Conservation (phyloP, 2,797 vertebrate species). For the Ptychadena robeensis region DNA sequence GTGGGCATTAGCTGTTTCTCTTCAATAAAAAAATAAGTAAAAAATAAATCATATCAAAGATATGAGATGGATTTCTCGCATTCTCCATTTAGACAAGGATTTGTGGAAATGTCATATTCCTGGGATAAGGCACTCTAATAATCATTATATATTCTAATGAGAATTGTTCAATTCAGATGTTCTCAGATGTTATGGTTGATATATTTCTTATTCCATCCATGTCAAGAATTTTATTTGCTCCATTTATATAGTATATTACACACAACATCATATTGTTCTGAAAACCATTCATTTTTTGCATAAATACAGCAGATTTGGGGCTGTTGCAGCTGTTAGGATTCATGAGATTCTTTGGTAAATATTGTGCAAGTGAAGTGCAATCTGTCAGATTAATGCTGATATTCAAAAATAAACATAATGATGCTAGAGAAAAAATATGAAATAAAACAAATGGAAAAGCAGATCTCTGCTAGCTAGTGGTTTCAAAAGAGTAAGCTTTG, state of each 20-base stretch:
- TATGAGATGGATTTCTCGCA: conserved; percentile 64
- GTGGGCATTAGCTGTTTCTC: conserved; percentile 66
- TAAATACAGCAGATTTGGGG: neutral
- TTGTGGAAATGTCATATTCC: conserved; percentile 36
- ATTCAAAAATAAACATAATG: neutral
- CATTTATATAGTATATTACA: neutral
- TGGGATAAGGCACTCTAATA: conserved; percentile 17
- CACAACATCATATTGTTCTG: neutral
- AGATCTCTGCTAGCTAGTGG: neutral
- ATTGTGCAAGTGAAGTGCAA: neutral
- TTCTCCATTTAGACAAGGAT: conserved; percentile 65
- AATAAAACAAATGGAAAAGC: neutral
- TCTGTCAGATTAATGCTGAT: neutral
- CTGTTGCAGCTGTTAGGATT: neutral
- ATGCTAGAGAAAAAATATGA: neutral
- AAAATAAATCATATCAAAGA: conserved; percentile 67
- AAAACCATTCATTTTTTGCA: neutral
- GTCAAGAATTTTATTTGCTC: neutral
- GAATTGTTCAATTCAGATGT: conserved; percentile 14
- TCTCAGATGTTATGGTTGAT: neutral
- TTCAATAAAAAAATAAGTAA: conserved; percentile 65
- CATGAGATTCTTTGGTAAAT: neutral
- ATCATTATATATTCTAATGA: conserved; percentile 57
- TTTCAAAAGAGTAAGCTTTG: neutral
- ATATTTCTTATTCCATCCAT: neutral